Percentiles rank a stretch among this genome's conserved stretches.
These are phyloP conservation scores for Sarcophaga carnaria DNA, from an alignment of 2,888 invertebrate genomes.

Conservation along the genomic window DNA sequence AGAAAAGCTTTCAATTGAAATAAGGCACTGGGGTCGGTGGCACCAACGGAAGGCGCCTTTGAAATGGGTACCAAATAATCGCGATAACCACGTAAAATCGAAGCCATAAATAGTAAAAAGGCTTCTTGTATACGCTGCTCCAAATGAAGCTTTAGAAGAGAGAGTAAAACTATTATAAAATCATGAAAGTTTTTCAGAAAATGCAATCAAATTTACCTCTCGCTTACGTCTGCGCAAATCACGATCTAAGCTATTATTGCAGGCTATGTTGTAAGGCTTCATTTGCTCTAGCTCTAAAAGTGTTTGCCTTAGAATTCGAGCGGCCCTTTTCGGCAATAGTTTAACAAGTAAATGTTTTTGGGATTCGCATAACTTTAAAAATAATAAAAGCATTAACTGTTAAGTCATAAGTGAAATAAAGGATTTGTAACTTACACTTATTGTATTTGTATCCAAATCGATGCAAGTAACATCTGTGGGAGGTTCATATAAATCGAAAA, in stretches of 20 bases:
- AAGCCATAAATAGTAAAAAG: conserved; percentile 97
- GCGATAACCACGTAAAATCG: conserved; percentile 94
- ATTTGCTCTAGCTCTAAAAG: conserved; percentile 89
- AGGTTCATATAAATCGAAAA: conserved; percentile 98
- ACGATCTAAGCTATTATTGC: conserved; percentile 88
- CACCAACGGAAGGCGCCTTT: conserved; percentile 94
- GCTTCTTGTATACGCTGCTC: conserved; percentile 98
- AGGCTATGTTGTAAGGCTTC: conserved; percentile 82
- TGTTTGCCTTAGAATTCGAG: conserved; percentile 89
- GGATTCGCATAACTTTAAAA: conserved; percentile 89
- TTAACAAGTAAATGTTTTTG: conserved; percentile 91
- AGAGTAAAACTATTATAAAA: neutral
- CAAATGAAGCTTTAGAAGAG: conserved; percentile 86
- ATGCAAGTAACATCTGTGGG: conserved; percentile 98
- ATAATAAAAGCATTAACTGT: neutral
- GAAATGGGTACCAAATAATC: conserved; percentile 95
- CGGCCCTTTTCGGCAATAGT: conserved; percentile 93
- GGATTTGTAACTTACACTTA: conserved; percentile 86
- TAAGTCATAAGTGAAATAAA: conserved; percentile 31
- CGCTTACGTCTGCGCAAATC: conserved; percentile 91
- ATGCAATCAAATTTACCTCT: conserved; percentile 82
- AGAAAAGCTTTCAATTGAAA: conserved; percentile 96
- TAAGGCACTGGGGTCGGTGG: conserved; percentile 96
- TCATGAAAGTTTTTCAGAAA: neutral
- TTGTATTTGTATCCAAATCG: conserved; percentile 98